Base-by-base conservation (phyloP, 2,888 invertebrate species). In the Temnothorax ravouxi region DNA sequence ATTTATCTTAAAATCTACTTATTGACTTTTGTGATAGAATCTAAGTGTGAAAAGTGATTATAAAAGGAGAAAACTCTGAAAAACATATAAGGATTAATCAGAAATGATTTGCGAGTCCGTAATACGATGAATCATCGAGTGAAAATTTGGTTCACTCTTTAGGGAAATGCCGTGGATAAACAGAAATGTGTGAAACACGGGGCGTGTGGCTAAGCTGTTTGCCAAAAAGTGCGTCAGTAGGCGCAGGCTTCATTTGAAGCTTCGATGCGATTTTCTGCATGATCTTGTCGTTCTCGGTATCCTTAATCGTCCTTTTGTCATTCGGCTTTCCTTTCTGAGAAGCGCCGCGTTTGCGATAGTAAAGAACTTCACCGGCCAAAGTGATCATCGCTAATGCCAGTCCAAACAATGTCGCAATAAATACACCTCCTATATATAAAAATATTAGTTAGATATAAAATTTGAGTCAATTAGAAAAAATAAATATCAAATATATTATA, bases 391-490 rank as follows among this genome's bases (percentile, higher is more conserved):
- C 98, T 75, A 98, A 93, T 0, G 97, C 97, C 3, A 98, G 94
- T 0, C 98, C 98, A 93, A 98, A 97, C 0, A 98, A 95, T 0
- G 98, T 98, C 0, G 98, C 98, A 88, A 98, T 98, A 93, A 98
- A 98, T 0, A 98, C 98, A 0, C 98, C 98, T 72, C 98, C 97
- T 97, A 93, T 97, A 93, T 93, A 6, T 29, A 94, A 87, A 82
- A 61, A 84, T 85, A 25, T 4, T 41, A 61, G 38, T 9, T 56
- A 41, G 3, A 47, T 44, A 47, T 34, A 18, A 59, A 80, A 47
- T 44, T 6, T 13, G 25, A 4, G 44, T 72, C 9, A 47, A 72
- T 9, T 54, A 41, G 25, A 41, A 21, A 4, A 62, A 25, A 18
- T 15, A 74, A 72, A 6, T 34, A 34, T 5, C 5, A 34, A 88